A percentile compares a stretch with the other conserved stretches of the same genome.
phyloP scores from a whole-genome alignment of 2,888 invertebrate genomes.

The Noctua pronuba region DNA sequence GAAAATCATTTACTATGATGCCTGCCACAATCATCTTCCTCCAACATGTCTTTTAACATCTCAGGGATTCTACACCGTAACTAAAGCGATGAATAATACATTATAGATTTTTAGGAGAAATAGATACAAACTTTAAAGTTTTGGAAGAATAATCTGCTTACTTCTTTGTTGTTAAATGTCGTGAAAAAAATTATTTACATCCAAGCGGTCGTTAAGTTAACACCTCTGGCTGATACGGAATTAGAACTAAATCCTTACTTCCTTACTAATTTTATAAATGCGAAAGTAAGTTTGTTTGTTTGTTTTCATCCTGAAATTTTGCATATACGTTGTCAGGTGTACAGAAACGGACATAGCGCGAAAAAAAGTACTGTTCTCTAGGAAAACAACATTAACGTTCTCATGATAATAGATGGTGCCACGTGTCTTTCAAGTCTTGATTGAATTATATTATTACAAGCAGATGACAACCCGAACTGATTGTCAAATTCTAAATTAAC shows the following conservation, averaged over 20 bases:
- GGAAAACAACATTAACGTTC: no score
- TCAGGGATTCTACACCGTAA: conserved; percentile 20
- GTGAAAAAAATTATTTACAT: background rate
- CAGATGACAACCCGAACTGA: no score
- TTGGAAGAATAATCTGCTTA: background rate
- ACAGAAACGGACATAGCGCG: no score
- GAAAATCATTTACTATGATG: conserved; percentile 27
- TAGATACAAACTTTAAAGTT: background rate
- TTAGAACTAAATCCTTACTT: background rate
- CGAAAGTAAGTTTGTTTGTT: no score
- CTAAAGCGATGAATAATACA: conserved; percentile 16
- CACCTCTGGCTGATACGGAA: background rate
- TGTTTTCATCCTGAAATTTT: no score
- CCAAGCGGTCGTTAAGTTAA: background rate
- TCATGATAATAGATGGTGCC: no score
- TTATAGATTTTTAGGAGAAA: background rate
- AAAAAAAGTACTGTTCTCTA: no score
- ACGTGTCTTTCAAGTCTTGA: no score
- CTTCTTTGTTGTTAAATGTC: background rate
- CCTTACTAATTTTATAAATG: no score
- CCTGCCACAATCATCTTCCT: conserved; percentile 37
- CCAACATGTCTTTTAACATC: conserved; percentile 27
- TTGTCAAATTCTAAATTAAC: no score
- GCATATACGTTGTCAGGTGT: no score
- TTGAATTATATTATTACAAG: no score